Conservation (phyloP, 1,140 invertebrate species). For the Aleiodes sp. region DNA sequence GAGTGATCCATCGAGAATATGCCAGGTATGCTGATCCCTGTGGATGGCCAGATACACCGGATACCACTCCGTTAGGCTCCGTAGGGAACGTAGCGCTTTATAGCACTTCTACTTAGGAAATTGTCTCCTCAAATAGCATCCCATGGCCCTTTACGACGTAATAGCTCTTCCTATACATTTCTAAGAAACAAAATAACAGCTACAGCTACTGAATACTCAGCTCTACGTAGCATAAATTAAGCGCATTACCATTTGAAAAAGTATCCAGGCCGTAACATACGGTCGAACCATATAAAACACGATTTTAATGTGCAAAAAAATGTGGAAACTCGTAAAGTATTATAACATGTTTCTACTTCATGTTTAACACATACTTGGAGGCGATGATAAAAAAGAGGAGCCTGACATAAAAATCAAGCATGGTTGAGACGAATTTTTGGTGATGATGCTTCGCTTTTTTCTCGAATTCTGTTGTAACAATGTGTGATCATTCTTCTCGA, state of each 20-base stretch:
- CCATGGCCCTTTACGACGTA: not conserved
- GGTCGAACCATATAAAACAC: no score
- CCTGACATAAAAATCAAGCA: no score
- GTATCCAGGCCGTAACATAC: no score
- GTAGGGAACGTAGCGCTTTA: conserved; percentile 16
- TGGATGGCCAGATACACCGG: conserved; percentile 13
- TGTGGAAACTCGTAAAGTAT: no score
- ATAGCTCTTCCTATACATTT: not conserved
- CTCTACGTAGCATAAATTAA: no score
- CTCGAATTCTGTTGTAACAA: not conserved
- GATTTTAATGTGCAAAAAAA: no score
- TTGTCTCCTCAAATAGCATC: conserved; percentile 2
- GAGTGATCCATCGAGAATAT: conserved; percentile 1
- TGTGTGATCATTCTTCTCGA: not conserved
- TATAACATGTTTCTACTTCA: no score
- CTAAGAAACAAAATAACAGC: not conserved
- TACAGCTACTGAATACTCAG: no score
- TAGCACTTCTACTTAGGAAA: conserved; percentile 12
- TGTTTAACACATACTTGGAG: no score
- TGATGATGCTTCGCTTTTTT: not conserved
- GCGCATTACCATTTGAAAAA: no score
- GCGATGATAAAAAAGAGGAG: no score
- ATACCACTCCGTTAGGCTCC: conserved; percentile 24
- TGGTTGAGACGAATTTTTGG: not conserved
- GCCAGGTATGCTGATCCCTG: not conserved